Conservation (phyloP, 2,113 vertebrate genomes). For the Neodon shergylaensis region DNA sequence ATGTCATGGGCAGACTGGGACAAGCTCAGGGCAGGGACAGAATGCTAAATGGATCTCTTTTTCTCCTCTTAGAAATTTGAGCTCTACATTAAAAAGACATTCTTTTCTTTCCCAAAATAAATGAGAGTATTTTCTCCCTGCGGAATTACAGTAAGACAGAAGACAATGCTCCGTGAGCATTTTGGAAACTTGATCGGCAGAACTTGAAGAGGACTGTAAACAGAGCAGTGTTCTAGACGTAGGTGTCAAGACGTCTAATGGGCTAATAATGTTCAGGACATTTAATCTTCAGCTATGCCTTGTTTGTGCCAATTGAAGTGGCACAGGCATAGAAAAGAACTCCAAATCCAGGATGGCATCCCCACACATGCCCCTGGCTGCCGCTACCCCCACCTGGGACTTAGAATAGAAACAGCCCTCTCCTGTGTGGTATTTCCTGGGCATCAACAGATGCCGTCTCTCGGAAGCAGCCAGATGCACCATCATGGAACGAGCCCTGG, state of each 20-base stretch:
- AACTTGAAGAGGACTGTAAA: not conserved
- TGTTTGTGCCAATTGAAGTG: constrained; percentile 58
- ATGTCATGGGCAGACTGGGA: not conserved
- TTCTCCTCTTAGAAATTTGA: not conserved
- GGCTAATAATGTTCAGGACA: constrained; percentile 61
- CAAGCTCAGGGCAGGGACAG: not conserved
- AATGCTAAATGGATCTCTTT: not conserved
- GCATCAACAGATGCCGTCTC: not conserved
- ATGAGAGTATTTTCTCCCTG: not conserved
- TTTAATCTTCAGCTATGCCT: constrained; percentile 70
- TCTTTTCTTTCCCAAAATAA: not conserved
- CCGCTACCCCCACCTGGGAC: not conserved
- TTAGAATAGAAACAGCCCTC: constrained; percentile 39
- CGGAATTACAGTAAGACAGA: not conserved
- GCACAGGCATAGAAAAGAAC: not conserved
- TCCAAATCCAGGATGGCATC: not conserved
- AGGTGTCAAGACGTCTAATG: not conserved
- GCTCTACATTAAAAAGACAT: not conserved
- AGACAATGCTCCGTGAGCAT: not conserved
- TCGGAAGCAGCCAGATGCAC: not conserved
- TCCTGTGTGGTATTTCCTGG: not conserved
- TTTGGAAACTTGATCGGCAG: not conserved
- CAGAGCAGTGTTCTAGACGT: not conserved
- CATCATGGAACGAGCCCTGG: not conserved
- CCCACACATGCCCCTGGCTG: not conserved